phyloP scores from a whole-genome alignment of 2,888 invertebrate genomes.

The Seladonia tumulorum region DNA sequence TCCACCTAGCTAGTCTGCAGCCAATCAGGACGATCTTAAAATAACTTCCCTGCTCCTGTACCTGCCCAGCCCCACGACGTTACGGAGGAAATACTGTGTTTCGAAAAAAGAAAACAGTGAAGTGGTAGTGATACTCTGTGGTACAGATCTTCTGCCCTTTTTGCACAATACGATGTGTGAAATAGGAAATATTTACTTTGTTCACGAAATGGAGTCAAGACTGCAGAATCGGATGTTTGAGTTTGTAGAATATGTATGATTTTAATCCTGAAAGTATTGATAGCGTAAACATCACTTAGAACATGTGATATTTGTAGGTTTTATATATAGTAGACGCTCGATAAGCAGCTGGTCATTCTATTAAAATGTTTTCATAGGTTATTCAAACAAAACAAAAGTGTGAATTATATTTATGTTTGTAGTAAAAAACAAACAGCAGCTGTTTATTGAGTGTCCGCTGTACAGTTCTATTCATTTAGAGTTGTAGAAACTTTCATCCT shows the following conservation, averaged over 20 bases:
- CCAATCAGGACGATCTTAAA: not conserved
- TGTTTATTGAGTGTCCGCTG: not conserved
- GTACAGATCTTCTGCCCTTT: constrained; percentile 18
- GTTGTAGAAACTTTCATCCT: not conserved
- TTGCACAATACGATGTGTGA: constrained; percentile 7
- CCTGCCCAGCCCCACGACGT: not conserved
- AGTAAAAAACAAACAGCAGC: not conserved
- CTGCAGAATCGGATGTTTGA: not conserved
- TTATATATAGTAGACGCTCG: not conserved
- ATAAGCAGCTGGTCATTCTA: not conserved
- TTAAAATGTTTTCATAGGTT: not conserved
- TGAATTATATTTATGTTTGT: not conserved
- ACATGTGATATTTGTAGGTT: constrained; percentile 40
- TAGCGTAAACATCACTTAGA: constrained; percentile 32
- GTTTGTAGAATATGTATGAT: constrained; percentile 8
- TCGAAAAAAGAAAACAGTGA: not conserved
- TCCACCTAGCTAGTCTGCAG: not conserved
- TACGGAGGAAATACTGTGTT: not conserved
- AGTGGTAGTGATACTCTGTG: not conserved
- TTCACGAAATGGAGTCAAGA: constrained; percentile 51
- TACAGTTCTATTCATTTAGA: constrained; percentile 7
- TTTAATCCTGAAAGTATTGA: not conserved
- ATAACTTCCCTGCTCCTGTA: not conserved
- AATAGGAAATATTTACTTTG: constrained; percentile 28
- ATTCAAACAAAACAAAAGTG: not conserved